phyloP scores from a whole-genome alignment of 2,113 vertebrate genomes.

The Oncorhynchus nerka region DNA sequence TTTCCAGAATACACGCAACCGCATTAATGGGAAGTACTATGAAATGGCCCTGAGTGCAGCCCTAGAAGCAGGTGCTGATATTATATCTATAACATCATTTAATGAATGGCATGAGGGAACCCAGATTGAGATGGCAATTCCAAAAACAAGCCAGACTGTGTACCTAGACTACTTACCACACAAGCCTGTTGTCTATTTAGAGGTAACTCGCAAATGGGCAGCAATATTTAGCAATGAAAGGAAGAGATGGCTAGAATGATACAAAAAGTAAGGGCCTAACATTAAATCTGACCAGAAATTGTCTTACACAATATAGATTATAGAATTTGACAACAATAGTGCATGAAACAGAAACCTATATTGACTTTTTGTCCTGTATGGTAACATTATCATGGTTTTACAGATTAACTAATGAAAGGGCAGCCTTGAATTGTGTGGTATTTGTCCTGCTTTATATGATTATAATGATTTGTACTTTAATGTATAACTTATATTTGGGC shows the following conservation, averaged over 20 bases:
- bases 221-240: constrained; percentile 84
- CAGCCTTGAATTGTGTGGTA: too few species aligned
- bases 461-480: too few species aligned
- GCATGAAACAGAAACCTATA: too few species aligned
- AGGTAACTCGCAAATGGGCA: constrained; percentile 93
- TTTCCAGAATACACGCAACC: constrained; percentile 90
- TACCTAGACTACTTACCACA: constrained; percentile 94
- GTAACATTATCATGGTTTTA: too few species aligned
- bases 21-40: constrained; percentile 94
- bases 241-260: constrained; percentile 77
- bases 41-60: constrained; percentile 87
- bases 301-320: too few species aligned
- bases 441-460: too few species aligned
- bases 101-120: constrained; percentile 99
- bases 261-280: too few species aligned
- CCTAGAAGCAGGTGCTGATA: constrained; percentile 78
- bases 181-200: constrained; percentile 87
- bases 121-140: constrained; percentile 93
- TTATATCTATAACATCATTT: constrained; percentile 95
- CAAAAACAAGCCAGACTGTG: constrained; percentile 77
- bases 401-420: too few species aligned
- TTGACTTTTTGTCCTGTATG: too few species aligned
- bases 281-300: too few species aligned
- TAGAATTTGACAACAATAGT: too few species aligned
- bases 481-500: too few species aligned